Conservation (phyloP, 2,113 vertebrate species). For the Rallus limicola region DNA sequence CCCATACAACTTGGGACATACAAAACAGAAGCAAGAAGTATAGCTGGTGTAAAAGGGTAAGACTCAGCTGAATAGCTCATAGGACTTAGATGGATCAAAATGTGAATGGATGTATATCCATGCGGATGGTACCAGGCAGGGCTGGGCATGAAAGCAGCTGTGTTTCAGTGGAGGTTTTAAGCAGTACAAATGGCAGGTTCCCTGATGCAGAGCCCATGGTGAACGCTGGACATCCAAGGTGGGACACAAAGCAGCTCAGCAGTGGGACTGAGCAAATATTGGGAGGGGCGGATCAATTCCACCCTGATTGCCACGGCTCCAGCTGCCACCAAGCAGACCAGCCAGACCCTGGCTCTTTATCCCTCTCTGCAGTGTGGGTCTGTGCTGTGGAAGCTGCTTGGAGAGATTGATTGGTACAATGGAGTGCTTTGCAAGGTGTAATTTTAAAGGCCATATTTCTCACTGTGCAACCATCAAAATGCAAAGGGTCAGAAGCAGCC, state of each 20-base stretch:
- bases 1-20: too few relatives aligned
- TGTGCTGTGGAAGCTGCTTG: neutral
- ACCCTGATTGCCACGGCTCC: neutral
- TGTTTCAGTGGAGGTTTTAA: neutral
- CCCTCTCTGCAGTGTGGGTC: neutral
- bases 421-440: constrained; percentile 66
- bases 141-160: neutral
- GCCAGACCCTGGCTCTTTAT: neutral
- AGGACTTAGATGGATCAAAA: neutral
- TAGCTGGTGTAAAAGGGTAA: neutral
- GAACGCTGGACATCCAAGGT: neutral
- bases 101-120: fast-evolving
- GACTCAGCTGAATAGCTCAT: fast-evolving
- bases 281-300: neutral
- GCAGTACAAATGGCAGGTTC: fast-evolving
- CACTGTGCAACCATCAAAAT: constrained; percentile 71
- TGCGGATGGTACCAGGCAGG: neutral
- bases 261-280: neutral
- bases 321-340: neutral
- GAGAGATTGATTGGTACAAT: constrained; percentile 57
- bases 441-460: constrained; percentile 69
- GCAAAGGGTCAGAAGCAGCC: constrained; percentile 73
- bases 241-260: neutral
- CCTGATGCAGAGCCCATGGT: neutral
- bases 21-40: neutral